Evolutionary conservation across 2,113 vertebrate species (phyloP).

Genomic region (Scalopus aquaticus): DNA sequence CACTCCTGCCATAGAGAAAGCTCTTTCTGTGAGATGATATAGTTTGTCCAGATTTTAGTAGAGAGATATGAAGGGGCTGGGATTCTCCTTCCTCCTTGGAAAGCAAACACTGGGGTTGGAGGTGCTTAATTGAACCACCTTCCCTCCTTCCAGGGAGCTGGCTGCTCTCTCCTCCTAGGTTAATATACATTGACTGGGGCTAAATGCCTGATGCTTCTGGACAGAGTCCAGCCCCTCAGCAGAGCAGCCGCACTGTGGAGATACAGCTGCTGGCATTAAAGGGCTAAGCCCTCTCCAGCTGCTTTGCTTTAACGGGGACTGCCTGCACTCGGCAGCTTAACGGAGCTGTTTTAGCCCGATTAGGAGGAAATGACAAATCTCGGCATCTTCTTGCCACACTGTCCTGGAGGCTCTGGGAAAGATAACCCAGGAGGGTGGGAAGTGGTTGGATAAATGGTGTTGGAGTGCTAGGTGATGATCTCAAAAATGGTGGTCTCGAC

Average conservation of each 20-base stretch:
- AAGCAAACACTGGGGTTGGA: slow-evolving; percentile 38
- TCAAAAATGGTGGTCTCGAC: neutral
- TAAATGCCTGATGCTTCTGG: slow-evolving; percentile 71
- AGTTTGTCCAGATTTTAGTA: slow-evolving; percentile 38
- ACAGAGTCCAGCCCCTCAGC: slow-evolving; percentile 66
- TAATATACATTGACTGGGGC: slow-evolving; percentile 68
- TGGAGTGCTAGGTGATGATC: slow-evolving; percentile 11
- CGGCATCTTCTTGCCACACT: slow-evolving; percentile 38
- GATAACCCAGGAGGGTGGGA: slow-evolving; percentile 7
- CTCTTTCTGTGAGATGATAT: neutral
- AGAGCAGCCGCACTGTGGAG: slow-evolving; percentile 57
- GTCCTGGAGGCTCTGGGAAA: slow-evolving; percentile 32
- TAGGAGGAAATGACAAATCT: slow-evolving; percentile 73
- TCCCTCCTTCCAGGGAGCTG: slow-evolving; percentile 39
- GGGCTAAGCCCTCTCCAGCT: slow-evolving; percentile 79
- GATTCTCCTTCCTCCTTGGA: slow-evolving; percentile 36
- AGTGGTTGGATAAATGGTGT: slow-evolving; percentile 52
- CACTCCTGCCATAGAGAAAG: neutral
- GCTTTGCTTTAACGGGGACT: slow-evolving; percentile 74
- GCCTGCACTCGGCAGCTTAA: slow-evolving; percentile 63
- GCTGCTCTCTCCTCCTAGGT: slow-evolving; percentile 62
- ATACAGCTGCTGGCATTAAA: slow-evolving; percentile 78
- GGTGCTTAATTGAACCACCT: slow-evolving; percentile 20
- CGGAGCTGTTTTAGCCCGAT: slow-evolving; percentile 60
- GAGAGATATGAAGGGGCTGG: neutral